Base-by-base conservation (phyloP, 2,797 vertebrate species). In the Pangasius macronema region DNA sequence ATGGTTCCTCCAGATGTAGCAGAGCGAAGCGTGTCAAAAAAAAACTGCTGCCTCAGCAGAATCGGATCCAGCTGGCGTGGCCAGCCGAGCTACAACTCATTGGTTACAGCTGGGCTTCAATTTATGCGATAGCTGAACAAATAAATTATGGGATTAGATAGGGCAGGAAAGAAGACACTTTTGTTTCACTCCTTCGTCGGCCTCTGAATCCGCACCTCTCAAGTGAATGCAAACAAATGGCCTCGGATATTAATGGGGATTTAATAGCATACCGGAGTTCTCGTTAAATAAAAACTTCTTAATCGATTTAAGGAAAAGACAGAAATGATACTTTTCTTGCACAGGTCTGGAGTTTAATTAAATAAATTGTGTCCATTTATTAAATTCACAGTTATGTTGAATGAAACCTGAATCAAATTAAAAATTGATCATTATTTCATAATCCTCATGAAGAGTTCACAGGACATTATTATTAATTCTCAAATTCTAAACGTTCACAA, bases 71-170 rank as follows among this genome's bases (percentile, higher is more conserved):
- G 96, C 97, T 97, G 97, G 96, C 96, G 94, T 92, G 39, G 91
- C 93, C 95, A 95, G 93, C 93, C 93, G 93, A 93, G 96, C 96
- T 96, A 95, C 96, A 96, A 97, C 95, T 97, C 97, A 97, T 97
- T 96, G 97, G 95, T 97, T 98, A 97, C 97, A 99, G 97, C 97
- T 97, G 96, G 96, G 96, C 96, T 96, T 97, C 96, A 93, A 96
- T 98, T 98, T 98, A 96, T 97, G 95, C 95, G 96, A 97, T 95
- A 95, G 96, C 96, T 97, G 96, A 97, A 97, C 97, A 99, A 98
- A 99, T 98, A 98, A 97, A 98, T 98, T 94, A 96, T 95, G 92
- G 96, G 97, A 97, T 97, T 96, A 97, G 96, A 97, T 96, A 92
- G 92, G 92, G 95, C 93, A 91, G 85, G 86, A 68, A 84, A 67